A percentile compares a stretch with the other conserved stretches of the same genome.
These are phyloP conservation scores for Coregonus ussuriensis DNA, from an alignment of 2,797 vertebrate genomes.

Conservation along the genomic window DNA sequence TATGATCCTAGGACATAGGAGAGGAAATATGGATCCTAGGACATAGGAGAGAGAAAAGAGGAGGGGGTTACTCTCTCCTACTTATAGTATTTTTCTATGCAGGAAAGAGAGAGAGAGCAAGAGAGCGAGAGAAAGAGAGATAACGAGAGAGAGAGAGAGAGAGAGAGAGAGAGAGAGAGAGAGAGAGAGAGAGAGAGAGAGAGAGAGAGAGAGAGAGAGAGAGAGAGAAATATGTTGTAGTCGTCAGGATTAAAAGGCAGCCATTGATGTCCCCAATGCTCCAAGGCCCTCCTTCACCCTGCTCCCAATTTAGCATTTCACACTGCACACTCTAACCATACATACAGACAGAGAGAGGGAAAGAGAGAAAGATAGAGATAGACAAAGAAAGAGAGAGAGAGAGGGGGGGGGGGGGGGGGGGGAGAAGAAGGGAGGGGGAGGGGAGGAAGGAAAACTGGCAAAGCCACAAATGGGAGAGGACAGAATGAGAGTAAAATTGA, in stretches of 20 bases:
- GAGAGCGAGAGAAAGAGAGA: background rate
- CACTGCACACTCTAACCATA: slow-evolving; percentile 53
- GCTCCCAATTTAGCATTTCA: slow-evolving; percentile 71
- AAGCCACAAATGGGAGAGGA: background rate
- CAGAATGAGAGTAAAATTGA: slow-evolving; percentile 20
- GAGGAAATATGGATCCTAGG: background rate
- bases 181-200: slow-evolving; percentile 24
- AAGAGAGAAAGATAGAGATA: background rate
- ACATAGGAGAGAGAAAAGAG: no score
- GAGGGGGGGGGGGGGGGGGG: background rate
- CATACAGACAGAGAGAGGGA: background rate
- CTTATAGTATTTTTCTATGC: slow-evolving; percentile 66
- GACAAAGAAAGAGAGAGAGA: background rate
- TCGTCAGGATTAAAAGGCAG: slow-evolving; percentile 64
- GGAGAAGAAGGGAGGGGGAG: background rate
- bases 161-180: background rate
- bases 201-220: background rate
- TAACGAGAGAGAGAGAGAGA: background rate
- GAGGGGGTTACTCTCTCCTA: slow-evolving; percentile 52
- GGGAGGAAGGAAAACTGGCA: slow-evolving; percentile 12
- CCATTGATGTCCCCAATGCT: slow-evolving; percentile 70
- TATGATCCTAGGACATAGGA: background rate
- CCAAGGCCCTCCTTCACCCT: slow-evolving; percentile 54
- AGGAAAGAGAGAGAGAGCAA: background rate
- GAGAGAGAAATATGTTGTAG: slow-evolving; percentile 24